Evolutionary conservation across 1,140 invertebrate genomes (phyloP), one percentile per base, ranked within the genome.

Genomic region (Trichonephila clavipes): DNA sequence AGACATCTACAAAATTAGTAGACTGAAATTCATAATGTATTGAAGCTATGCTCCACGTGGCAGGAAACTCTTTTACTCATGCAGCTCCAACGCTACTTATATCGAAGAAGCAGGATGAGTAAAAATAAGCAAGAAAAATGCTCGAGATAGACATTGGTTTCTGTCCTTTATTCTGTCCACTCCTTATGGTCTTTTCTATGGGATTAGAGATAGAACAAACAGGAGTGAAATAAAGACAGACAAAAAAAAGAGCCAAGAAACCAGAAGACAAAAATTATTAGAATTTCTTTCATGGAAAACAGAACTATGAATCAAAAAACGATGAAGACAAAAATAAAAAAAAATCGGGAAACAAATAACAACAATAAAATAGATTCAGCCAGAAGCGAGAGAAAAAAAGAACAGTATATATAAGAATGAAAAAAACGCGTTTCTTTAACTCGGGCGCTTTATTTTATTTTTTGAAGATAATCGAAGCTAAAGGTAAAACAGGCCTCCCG

Each of bases 391-490:
- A 77, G 28, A 77, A 77, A 28, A 19, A 64, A 77, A 40, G 72
- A 77, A 18, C 10, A 7, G 34, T 6, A 40, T 40, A 40, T 40
- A 34, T 34, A 77, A 34, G 28, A 40, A 28, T 28, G 28, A 40
- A 5, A 28, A n/a, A 58, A 58, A 61, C 59, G 24, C 83, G 44
- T 85, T 85, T n/a, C 28, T 77, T 77, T 34, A 77, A 69, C 66
- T 69, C 10, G 21, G 18, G 24, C 19, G 16, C 19, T 64, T 64
- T 28, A 10, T 72, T 72, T 28, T 72, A 14, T 85, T 87, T 40
- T 87, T 88, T 66, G 24, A 12, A 34, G 28, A 88, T 88, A 66
- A 88, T 88, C 59, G 64, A 21, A 77, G 24, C 44, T 18, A 88
- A 88, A 88, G 86, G 59, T 64, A 88, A n/a, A 66, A 88, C 19